A percentile compares a stretch with the other conserved stretches of the same genome.
These are phyloP conservation scores for Mylabris sibirica DNA, from an alignment of 2,888 invertebrate genomes.

Conservation along the genomic window DNA sequence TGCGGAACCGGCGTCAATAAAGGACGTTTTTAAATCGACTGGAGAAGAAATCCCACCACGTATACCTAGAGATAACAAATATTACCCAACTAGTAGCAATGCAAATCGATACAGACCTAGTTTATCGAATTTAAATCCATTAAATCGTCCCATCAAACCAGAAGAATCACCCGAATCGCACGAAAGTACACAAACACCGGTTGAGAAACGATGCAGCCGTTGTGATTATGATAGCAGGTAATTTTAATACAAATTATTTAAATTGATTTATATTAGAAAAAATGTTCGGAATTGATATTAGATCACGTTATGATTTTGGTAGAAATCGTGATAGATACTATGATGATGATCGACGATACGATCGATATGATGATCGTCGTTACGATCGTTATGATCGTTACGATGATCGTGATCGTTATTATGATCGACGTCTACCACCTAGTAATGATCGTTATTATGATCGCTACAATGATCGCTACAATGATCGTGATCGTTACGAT, in stretches of 20 bases:
- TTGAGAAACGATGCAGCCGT: constrained; percentile 35
- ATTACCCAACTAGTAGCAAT: constrained; percentile 20
- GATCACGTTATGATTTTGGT: constrained; percentile 28
- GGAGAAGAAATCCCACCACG: constrained; percentile 21
- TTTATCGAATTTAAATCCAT: constrained; percentile 14
- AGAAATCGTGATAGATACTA: constrained; percentile 14
- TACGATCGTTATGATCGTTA: constrained; percentile 37
- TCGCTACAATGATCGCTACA: constrained; percentile 16
- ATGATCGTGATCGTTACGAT: constrained; percentile 41
- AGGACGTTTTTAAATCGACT: constrained; percentile 33
- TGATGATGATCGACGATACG: constrained; percentile 43
- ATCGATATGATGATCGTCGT: constrained; percentile 26
- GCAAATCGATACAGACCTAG: constrained; percentile 31
- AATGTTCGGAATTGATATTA: constrained; percentile 3
- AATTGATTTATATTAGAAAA: no score
- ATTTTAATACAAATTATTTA: background rate
- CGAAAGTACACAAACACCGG: constrained; percentile 28
- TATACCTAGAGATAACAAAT: constrained; percentile 33
- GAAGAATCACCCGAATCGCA: constrained; percentile 36
- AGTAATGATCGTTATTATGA: constrained; percentile 32
- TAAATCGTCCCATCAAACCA: constrained; percentile 32
- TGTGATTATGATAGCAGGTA: constrained; percentile 21
- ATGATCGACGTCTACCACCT: constrained; percentile 39
- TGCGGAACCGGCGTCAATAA: constrained; percentile 23
- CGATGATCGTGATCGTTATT: constrained; percentile 35